Base-by-base conservation (phyloP, 2,888 invertebrate species). In the Caenorhabditis doughertyi region DNA sequence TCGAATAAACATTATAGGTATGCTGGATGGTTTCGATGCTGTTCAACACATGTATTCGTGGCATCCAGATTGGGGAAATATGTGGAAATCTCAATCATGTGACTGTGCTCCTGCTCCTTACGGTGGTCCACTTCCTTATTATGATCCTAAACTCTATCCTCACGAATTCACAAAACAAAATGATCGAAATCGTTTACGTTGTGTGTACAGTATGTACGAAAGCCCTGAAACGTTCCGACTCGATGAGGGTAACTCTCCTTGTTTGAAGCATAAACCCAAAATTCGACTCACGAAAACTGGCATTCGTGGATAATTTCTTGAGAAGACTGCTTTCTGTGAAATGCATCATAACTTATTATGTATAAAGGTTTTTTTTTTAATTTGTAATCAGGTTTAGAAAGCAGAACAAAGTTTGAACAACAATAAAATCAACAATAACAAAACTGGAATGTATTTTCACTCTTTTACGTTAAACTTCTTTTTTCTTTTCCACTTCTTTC, bases 31-130 rank as follows among this genome's bases (percentile, higher is more conserved):
- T 16, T 87, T 91, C 58, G 90, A 89, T 23, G 88, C 83, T 13
- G 85, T 89, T 27, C 84, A 79, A 39, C 89, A 91, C 56, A 87
- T 87, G 64, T 85, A 89, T 70, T 91, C 90, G 27, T 91, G 87
- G 84, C 89, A 91, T 77, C 91, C 91, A 2, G 90, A 91, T 58
- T 91, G 91, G 91, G 79, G 84, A 35, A 87, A 86, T 55, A 89
- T 88, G 86, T 89, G 89, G 89, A 83, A 79, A 72, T 72, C 86
- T 1, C 79, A 87, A 32, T 85, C 90, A 8, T 91, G 91, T 70
- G 85, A 90, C 27, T 91, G 91, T 83, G 88, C 88, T 27, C 91
- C 91, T 7, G 90, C 91, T 21, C 81, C 88, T 3, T 91, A 91
- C 56, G 89, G 88, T 73, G 89, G 90, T 9, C 83, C 88, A 9